These are phyloP conservation scores for Cynodonichthys magdalenae DNA, from an alignment of 2,797 vertebrate species.

Conservation along the genomic window DNA sequence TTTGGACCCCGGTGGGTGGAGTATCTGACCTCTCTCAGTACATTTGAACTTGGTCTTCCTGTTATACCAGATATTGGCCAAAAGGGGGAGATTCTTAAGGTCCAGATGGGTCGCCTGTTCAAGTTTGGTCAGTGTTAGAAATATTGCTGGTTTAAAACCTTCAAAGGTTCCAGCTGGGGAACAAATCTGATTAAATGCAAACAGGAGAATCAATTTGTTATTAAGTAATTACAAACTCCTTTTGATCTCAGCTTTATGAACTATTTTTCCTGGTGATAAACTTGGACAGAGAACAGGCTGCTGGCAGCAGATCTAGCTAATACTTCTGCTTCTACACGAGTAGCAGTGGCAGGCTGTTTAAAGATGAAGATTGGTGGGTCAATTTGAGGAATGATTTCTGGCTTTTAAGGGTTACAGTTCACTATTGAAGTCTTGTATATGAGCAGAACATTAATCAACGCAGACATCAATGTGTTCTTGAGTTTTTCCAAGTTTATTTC, in stretches of 20 bases:
- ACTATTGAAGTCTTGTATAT: constrained; percentile 13
- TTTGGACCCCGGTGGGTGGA: constrained; percentile 51
- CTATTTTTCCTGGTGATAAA: constrained; percentile 46
- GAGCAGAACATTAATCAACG: constrained; percentile 24
- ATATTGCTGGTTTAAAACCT: constrained; percentile 18
- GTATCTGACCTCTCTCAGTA: constrained; percentile 45
- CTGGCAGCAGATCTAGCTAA: constrained; percentile 41
- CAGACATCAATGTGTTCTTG: constrained; percentile 5
- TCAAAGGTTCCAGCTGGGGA: constrained; percentile 21
- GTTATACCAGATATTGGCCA: constrained; percentile 21
- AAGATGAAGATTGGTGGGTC: constrained; percentile 34
- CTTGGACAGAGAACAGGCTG: constrained; percentile 17
- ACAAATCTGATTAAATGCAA: constrained; percentile 1
- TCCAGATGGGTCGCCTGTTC: constrained; percentile 25
- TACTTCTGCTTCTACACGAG: constrained; percentile 37
- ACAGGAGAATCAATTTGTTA: constrained; percentile 6
- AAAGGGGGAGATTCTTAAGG: constrained; percentile 32
- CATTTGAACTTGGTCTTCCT: constrained; percentile 53
- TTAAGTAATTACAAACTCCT: constrained; percentile 15
- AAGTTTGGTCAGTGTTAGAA: constrained; percentile 15
- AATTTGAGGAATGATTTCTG: constrained; percentile 47
- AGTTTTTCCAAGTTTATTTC: constrained; percentile 14
- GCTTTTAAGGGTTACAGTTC: constrained; percentile 22
- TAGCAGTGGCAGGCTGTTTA: constrained; percentile 56
- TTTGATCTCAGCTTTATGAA: constrained; percentile 36